These are phyloP conservation scores for Pseudococcus longispinus DNA, from an alignment of 2,888 invertebrate genomes.

Conservation along the genomic window DNA sequence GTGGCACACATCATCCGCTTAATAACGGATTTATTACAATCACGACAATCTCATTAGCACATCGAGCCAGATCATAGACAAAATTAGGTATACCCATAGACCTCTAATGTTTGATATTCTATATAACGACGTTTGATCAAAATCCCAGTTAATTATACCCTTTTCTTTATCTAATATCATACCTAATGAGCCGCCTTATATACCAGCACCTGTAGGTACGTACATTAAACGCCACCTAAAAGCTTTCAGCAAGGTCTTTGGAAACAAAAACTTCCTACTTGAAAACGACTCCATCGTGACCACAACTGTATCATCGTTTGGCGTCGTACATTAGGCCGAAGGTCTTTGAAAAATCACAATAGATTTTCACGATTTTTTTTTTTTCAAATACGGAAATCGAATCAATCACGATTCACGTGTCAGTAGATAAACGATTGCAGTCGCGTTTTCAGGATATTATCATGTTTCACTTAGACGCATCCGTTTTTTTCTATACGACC, in stretches of 20 bases:
- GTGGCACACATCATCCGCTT: neutral
- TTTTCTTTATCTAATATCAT: neutral
- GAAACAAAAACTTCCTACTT: slow-evolving; percentile 1
- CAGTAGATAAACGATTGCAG: neutral
- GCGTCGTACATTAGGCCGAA: neutral
- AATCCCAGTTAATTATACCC: neutral
- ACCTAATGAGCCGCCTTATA: neutral
- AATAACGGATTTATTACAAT: neutral
- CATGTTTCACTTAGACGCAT: neutral
- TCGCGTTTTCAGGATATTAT: neutral
- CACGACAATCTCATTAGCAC: neutral
- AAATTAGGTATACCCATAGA: neutral
- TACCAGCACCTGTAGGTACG: neutral
- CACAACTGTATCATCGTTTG: neutral
- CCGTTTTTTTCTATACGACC: neutral
- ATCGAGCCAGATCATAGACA: neutral
- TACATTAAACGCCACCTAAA: neutral
- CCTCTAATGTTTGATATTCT: neutral
- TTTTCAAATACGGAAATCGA: neutral
- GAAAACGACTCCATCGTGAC: neutral
- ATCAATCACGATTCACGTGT: neutral
- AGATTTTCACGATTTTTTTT: neutral
- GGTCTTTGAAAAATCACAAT: neutral
- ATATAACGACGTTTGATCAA: neutral
- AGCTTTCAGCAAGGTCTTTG: neutral